Percentiles rank a stretch among this genome's conserved stretches.
Evolutionary conservation across 2,888 invertebrate species (phyloP).

Genomic region (Sminthurinus aureus): DNA sequence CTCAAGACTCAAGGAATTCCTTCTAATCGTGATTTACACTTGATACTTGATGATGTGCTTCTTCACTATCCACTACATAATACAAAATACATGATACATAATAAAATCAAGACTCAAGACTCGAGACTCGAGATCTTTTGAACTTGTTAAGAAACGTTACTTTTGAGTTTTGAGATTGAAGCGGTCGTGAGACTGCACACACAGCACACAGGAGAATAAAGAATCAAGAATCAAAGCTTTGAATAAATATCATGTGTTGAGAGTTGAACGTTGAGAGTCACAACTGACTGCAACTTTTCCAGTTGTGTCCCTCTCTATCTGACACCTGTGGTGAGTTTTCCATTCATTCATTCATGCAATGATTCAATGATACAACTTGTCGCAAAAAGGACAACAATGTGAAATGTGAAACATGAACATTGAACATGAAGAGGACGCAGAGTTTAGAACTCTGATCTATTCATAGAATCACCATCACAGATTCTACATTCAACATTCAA

Average conservation of each 20-base stretch:
- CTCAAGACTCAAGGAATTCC: constrained; percentile 25
- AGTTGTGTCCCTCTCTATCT: background rate
- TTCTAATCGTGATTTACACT: constrained; percentile 33
- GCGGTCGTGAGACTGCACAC: background rate
- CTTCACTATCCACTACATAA: background rate
- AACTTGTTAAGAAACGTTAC: constrained; percentile 20
- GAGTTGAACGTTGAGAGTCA: background rate
- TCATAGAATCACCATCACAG: background rate
- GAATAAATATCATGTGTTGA: constrained; percentile 4
- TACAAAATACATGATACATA: no score
- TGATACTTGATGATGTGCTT: background rate
- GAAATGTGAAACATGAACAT: background rate
- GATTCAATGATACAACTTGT: constrained; percentile 5
- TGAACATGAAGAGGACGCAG: background rate
- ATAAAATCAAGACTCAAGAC: no score
- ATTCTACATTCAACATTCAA: no score
- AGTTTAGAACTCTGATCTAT: background rate
- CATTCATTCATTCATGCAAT: background rate
- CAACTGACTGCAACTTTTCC: constrained; percentile 2
- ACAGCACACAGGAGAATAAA: no score
- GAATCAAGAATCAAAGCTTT: no score
- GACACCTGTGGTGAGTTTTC: constrained; percentile 9
- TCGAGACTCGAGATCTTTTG: no score
- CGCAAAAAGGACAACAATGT: background rate
- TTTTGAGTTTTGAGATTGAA: background rate